Base-by-base conservation (phyloP, 2,113 vertebrate species). In the Galeopterus variegatus region DNA sequence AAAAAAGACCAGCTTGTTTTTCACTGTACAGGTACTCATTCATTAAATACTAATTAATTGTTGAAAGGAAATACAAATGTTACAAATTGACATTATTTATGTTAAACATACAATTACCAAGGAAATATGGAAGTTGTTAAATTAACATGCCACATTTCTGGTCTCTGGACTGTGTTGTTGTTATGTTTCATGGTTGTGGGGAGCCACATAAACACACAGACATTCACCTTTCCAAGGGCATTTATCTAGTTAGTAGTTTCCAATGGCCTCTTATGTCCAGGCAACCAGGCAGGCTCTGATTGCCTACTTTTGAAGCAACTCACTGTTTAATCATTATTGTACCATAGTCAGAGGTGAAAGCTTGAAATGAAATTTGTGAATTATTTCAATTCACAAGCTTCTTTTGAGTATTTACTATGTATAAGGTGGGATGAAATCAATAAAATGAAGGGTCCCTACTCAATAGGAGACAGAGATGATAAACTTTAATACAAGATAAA, bases 81-180 rank as follows among this genome's bases (percentile, higher is more conserved):
- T 81, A 73, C 3, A 48, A 83, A n/a, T 84, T 56, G 26, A 84
- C 41, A 77, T 69, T 81, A 82, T 82, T 94, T 92, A 94, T 82
- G 12, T 88, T 73, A 84, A 97, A 41, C 10, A 69, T 56, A 60
- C 3, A 69, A 23, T 80, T 56, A 75, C 85, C 73, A 92, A 93
- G 41, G 41, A 94, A 77, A 69, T 58, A 54, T 86, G 23, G 82
- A 95, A 86, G 19, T 33, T 67, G 48, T 90, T 96, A 9, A 72
- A 64, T 95, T 94, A 92, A 94, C 90, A 87, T 77, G 31, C 18
- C 58, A 83, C 56, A 8, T 81, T 88, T 64, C 76, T 94, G 69
- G 23, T 79, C 62, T 94, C 50, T 23, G 5, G 50, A 28, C n/a
- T 83, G 21, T 28, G 4, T 41, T 84, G 4, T 41, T 84, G 50